Conservation (phyloP, 2,797 vertebrate genomes). For the Sebastes goodei region DNA sequence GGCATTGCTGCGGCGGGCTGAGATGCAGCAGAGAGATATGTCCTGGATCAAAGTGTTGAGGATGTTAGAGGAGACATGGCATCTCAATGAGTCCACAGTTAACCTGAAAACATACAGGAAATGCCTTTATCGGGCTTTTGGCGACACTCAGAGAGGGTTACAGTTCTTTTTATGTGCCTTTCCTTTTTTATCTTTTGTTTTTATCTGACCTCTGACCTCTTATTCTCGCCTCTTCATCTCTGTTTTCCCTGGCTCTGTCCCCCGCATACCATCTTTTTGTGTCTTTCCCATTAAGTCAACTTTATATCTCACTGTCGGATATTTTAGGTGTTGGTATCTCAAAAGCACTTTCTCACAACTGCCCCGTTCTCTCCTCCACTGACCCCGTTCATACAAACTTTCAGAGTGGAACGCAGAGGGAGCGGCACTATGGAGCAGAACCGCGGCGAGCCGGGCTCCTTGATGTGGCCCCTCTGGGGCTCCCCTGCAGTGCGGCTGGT, state of each 20-base stretch:
- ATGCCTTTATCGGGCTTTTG: not conserved
- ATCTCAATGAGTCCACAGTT: constrained; percentile 17
- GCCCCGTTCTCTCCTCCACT: not conserved
- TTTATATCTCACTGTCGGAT: not conserved
- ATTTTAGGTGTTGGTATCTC: constrained; percentile 5
- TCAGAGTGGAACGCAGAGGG: constrained; percentile 1
- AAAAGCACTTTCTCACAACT: not conserved
- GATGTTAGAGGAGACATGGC: constrained; percentile 22
- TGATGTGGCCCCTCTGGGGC: constrained; percentile 46
- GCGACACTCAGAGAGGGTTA: not conserved
- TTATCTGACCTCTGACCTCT: constrained; percentile 17
- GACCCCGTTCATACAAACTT: not conserved
- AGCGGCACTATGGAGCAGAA: constrained; percentile 32
- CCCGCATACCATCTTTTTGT: not conserved
- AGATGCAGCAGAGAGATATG: constrained; percentile 35
- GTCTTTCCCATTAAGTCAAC: not conserved
- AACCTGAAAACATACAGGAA: constrained; percentile 4
- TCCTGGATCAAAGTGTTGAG: constrained; percentile 45
- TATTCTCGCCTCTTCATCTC: constrained; percentile 3
- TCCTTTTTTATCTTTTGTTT: constrained; percentile 1
- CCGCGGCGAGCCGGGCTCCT: constrained; percentile 40
- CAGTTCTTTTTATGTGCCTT: not conserved
- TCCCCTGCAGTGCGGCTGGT: constrained; percentile 57
- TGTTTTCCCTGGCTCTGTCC: not conserved
- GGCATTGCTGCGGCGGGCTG: constrained; percentile 24